Percentiles rank a stretch among this genome's conserved stretches.
phyloP scores from a whole-genome alignment of 2,113 vertebrate species.

The Mellivora capensis region DNA sequence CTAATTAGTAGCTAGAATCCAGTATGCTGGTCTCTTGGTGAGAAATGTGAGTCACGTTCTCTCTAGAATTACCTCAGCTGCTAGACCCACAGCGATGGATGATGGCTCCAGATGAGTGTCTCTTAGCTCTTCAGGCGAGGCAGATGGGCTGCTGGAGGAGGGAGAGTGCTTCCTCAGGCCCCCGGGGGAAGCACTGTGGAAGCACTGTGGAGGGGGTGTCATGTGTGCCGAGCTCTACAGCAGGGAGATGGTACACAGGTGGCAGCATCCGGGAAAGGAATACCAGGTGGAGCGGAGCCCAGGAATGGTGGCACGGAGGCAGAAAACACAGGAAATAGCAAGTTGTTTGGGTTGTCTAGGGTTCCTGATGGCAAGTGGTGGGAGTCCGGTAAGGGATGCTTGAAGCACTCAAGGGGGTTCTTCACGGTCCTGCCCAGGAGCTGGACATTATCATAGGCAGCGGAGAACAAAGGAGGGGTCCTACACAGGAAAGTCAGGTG shows the following conservation, averaged over 20 bases:
- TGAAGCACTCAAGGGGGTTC: neutral
- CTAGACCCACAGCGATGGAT: neutral
- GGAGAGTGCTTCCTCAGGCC: neutral
- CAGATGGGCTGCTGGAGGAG: neutral
- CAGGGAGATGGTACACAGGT: neutral
- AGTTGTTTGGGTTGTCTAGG: neutral
- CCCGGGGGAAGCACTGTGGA: neutral
- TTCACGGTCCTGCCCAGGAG: neutral
- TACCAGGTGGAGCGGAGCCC: neutral
- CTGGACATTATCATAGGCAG: neutral
- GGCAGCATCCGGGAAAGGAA: neutral
- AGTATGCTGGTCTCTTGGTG: neutral
- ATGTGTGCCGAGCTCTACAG: neutral
- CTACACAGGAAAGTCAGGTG: neutral
- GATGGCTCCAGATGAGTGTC: neutral
- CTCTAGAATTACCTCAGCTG: neutral
- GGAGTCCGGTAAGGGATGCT: neutral
- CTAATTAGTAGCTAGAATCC: neutral
- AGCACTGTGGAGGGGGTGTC: neutral
- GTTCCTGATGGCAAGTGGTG: neutral
- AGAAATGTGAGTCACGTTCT: neutral
- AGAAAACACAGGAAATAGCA: neutral
- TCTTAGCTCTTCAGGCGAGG: neutral
- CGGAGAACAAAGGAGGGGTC: neutral
- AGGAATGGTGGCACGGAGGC: neutral